Base-by-base conservation (phyloP, 2,888 invertebrate species). In the Drosophila meridiana region DNA sequence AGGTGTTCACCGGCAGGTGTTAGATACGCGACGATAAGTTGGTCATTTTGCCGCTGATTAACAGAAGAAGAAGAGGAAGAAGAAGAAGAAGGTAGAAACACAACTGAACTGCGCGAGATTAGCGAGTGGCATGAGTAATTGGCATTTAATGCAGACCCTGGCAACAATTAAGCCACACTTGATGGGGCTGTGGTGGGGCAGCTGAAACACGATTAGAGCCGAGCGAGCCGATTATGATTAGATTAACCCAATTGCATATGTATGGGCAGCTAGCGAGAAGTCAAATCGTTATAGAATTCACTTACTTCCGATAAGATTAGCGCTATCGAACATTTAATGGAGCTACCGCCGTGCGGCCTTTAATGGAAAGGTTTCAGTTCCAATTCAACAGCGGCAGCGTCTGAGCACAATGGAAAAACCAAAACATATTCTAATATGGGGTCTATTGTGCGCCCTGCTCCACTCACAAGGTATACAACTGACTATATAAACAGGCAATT, bases 1-100 rank as follows among this genome's bases (percentile, higher is more conserved):
- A 85, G 85, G 85, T 85, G 85, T 83, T 62, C 80, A 74, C 32
- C 52, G 68, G 69, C 85, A 85, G 88, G 88, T 85, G 85, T 82
- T 56, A 67, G 66, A 77, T 58, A 71, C 45, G 14, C 13, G 14
- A 28, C 34, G 85, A 86, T 88, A 85, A 86, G 55, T 55, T 14
- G 9, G 26, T 63, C 56, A 42, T 36, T 52, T 14, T 69, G 32
- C 43, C 5, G 20, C 64, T 66, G 66, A 77, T 81, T 72, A 73
- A 50, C 60, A 38, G 38, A 38, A 45, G 13, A 36, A 55, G 42
- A 0, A 7, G n/a, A 40, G 20, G 20, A 20, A 20, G 20, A 20
- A 20, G 20, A 40, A 40, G 7, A 34, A 34, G 7, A 34, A 34
- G 7, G 4, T 7, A 7, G 30, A 48, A 52, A 45, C 30, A 58